A percentile compares a stretch with the other conserved stretches of the same genome.
Evolutionary conservation across 2,797 vertebrate species (phyloP).

Genomic region (Petrocephalus sullivani): DNA sequence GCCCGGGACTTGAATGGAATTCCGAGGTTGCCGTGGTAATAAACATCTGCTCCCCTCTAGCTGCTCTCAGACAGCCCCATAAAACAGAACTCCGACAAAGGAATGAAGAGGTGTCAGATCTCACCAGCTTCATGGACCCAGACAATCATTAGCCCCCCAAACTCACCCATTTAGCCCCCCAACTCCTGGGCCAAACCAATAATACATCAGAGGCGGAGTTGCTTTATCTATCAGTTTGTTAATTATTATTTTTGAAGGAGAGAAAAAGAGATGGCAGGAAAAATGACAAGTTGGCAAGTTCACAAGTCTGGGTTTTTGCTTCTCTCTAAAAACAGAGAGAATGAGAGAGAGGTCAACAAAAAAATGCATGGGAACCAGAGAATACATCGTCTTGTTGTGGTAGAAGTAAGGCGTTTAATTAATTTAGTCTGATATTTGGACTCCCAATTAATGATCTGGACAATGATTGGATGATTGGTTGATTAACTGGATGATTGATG

Average conservation of each 20-base stretch:
- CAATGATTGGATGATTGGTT: background rate
- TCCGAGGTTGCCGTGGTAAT: background rate
- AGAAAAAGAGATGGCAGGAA: slow-evolving; percentile 16
- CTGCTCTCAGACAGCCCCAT: background rate
- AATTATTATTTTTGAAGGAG: background rate
- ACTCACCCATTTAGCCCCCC: background rate
- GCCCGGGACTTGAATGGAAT: background rate
- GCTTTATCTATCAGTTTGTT: background rate
- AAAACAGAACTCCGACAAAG: background rate
- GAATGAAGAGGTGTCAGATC: background rate
- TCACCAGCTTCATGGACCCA: background rate
- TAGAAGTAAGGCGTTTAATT: slow-evolving; percentile 22
- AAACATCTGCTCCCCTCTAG: background rate
- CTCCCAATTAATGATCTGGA: slow-evolving; percentile 19
- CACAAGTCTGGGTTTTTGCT: background rate
- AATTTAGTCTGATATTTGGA: slow-evolving; percentile 26
- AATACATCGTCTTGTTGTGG: slow-evolving; percentile 10
- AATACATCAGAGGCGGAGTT: slow-evolving; percentile 41
- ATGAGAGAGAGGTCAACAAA: slow-evolving; percentile 18
- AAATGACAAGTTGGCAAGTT: background rate
- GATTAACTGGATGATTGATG: background rate
- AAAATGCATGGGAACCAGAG: slow-evolving; percentile 31
- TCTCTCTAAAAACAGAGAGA: slow-evolving; percentile 17
- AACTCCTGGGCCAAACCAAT: background rate
- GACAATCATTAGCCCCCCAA: background rate